Conservation (phyloP, 1,140 invertebrate species). For the Argopecten irradians region DNA sequence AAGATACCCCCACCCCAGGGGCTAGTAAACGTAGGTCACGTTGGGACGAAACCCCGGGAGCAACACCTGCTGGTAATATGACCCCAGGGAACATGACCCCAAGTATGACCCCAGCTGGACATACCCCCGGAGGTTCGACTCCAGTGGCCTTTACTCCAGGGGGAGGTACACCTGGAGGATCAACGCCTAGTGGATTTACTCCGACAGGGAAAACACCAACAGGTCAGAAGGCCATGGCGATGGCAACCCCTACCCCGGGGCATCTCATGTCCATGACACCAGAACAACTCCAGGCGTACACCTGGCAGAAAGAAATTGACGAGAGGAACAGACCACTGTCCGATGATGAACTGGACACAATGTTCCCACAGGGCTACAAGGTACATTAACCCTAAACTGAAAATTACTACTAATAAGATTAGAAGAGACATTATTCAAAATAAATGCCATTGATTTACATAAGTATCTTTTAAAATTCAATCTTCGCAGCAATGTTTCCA, state of each 20-base stretch:
- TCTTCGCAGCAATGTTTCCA: too few relatives aligned
- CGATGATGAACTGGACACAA: constrained; percentile 97
- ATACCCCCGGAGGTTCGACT: constrained; percentile 62
- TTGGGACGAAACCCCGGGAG: constrained; percentile 96
- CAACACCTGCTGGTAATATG: constrained; percentile 64
- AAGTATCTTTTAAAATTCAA: too few relatives aligned
- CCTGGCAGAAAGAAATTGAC: constrained; percentile 99
- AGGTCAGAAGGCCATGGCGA: constrained; percentile 96
- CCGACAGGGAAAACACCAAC: constrained; percentile 87
- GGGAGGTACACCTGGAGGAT: constrained; percentile 79
- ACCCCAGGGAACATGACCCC: constrained; percentile 68
- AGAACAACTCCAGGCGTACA: constrained; percentile 97
- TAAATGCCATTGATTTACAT: too few relatives aligned
- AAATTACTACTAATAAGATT: constrained; percentile 18
- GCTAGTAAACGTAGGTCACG: constrained; percentile 93
- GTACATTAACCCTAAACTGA: constrained; percentile 77
- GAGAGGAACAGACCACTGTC: constrained; percentile 96
- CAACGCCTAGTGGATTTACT: constrained; percentile 73
- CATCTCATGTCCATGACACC: constrained; percentile 99
- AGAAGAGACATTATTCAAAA: too few relatives aligned
- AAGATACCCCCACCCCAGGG: constrained; percentile 85
- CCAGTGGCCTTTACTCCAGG: constrained; percentile 80
- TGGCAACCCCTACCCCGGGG: constrained; percentile 96
- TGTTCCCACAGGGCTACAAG: constrained; percentile 99
- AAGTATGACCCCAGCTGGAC: constrained; percentile 66